Evolutionary conservation across 1,140 invertebrate species (phyloP), one percentile per base, ranked within the genome.

Genomic region (Odontomachus brunneus): DNA sequence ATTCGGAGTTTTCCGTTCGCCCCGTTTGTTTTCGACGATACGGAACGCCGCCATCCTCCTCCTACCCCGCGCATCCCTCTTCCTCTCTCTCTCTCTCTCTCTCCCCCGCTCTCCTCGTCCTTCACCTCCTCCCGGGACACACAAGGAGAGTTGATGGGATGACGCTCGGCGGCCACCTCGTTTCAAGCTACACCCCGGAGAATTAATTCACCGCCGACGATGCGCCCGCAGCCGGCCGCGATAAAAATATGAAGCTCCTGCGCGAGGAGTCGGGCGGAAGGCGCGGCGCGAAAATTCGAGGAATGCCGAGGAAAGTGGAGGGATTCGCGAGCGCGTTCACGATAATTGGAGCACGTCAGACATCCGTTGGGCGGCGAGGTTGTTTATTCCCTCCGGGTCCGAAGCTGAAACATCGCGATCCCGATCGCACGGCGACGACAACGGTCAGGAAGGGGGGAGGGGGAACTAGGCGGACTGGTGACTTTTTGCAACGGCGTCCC

Each of bases 201-300:
- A 84, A 84, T 87, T 88, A 87, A 84, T 86, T 86, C 69, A 44
- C 33, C 53, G 33, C 33, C 53, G 33, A 51, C 48, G 59, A 65
- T 63, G 33, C 55, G 33, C 55, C 44, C 63, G 51, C 22, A 78
- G 76, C 55, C 33, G 66, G 57, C 51, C 59, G 38, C 67, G 81
- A 83, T 73, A 86, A 87, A 86, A 86, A 78, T 66, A 63, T 78
- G 29, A 78, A 78, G n/a, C 22, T 57, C 0, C 33, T 44, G 65
- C 53, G 7, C 53, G 7, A 29, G 49, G 29, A 26, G 69, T 69
- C 63, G 65, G 22, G 33, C 22, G 33, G 3, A 38, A 57, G 22
- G 29, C 5, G 38, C 7, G 17, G 19, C 33, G 33, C 22, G 51
- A 22, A 44, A 44, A 69, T 67, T 69, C 29, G 3, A 53, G 11